phyloP scores from a whole-genome alignment of 1,140 invertebrate genomes.

The Drosophila baimaii region DNA sequence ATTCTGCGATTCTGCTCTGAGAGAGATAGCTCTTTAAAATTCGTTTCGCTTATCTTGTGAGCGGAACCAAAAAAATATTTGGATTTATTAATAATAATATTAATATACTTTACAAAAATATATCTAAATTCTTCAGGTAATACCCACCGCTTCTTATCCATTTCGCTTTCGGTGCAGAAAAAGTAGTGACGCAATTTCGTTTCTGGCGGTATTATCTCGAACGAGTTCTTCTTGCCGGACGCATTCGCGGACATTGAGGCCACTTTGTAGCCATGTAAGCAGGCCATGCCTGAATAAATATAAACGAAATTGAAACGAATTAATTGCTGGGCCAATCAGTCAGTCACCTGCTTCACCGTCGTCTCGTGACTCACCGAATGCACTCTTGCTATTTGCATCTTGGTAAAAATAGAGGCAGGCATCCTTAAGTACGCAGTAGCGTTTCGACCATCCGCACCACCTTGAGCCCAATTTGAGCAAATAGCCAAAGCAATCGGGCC shows the following conservation, averaged over 20 bases:
- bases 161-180: conserved; percentile 96
- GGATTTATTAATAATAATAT: too few species aligned
- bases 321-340: conserved; percentile 64
- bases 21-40: neutral
- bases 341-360: conserved; percentile 28
- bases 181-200: conserved; percentile 94
- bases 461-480: conserved; percentile 92
- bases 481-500: conserved; percentile 96
- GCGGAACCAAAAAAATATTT: too few species aligned
- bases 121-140: neutral
- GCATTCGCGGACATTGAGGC: conserved; percentile 89
- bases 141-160: conserved; percentile 95
- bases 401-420: conserved; percentile 97
- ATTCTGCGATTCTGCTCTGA: neutral
- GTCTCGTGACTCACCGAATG: conserved; percentile 88
- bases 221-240: conserved; percentile 93
- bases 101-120: neutral
- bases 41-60: too few species aligned
- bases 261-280: conserved; percentile 97
- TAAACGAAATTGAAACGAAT: conserved; percentile 18
- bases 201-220: conserved; percentile 95
- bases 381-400: conserved; percentile 92
- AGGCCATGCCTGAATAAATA: conserved; percentile 89
- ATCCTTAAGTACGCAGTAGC: conserved; percentile 97
- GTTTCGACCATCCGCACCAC: conserved; percentile 94